Evolutionary conservation across 2,797 vertebrate genomes (phyloP).

Genomic region (Chiloscyllium punctatum): DNA sequence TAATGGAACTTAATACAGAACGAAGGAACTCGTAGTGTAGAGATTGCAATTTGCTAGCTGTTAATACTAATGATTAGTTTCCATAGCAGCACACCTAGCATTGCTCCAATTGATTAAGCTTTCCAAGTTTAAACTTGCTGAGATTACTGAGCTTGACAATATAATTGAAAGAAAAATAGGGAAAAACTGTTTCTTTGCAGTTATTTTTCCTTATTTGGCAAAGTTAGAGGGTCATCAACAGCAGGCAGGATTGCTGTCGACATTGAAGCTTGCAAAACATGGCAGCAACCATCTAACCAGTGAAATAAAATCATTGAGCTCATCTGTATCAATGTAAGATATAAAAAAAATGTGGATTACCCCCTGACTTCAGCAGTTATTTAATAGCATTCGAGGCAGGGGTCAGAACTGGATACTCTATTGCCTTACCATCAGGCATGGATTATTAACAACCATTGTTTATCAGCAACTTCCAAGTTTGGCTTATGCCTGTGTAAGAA

Average conservation of each 20-base stretch:
- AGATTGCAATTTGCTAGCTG: neutral
- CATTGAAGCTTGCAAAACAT: neutral
- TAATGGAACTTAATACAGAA: neutral
- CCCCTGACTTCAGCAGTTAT: too few relatives aligned
- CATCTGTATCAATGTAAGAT: neutral
- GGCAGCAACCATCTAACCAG: neutral
- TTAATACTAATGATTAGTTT: neutral
- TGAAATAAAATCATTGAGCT: neutral
- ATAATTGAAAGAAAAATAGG: neutral
- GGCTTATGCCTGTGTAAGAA: too few relatives aligned
- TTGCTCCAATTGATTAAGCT: neutral
- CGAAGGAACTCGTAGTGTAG: neutral
- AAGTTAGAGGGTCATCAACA: neutral
- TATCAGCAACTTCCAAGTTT: too few relatives aligned
- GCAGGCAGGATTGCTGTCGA: neutral
- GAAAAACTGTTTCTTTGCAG: neutral
- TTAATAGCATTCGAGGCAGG: too few relatives aligned
- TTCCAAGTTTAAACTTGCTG: neutral
- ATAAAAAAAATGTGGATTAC: too few relatives aligned
- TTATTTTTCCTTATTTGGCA: neutral
- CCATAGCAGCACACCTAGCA: neutral
- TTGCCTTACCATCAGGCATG: too few relatives aligned
- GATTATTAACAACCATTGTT: too few relatives aligned
- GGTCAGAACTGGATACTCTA: too few relatives aligned
- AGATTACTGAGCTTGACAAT: neutral